phyloP scores from a whole-genome alignment of 2,113 vertebrate species.

The Nothobranchius kuhntae region DNA sequence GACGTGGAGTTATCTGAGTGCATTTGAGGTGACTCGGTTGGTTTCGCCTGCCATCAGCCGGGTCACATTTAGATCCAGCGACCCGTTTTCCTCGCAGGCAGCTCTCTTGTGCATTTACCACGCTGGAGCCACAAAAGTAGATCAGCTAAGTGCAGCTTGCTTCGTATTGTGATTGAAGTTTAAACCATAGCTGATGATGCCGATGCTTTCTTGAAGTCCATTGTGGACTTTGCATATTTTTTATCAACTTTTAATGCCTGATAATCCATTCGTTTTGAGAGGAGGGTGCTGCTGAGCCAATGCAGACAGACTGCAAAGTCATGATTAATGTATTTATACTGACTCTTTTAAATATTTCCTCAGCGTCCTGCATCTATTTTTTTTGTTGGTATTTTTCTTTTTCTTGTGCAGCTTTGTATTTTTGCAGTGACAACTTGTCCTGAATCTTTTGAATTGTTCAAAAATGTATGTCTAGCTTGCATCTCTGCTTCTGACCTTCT shows the following conservation, averaged over 20 bases:
- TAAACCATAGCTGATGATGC: slow-evolving; percentile 17
- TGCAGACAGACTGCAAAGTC: neutral
- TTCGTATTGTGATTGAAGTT: slow-evolving; percentile 29
- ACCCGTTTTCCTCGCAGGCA: slow-evolving; percentile 29
- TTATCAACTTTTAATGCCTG: slow-evolving; percentile 21
- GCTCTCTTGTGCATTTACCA: slow-evolving; percentile 19
- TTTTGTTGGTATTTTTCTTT: neutral
- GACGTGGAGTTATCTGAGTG: slow-evolving; percentile 11
- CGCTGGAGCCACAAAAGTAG: slow-evolving; percentile 21
- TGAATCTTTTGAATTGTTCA: slow-evolving; percentile 47
- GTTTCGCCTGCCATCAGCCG: slow-evolving; percentile 30
- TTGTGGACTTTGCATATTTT: slow-evolving; percentile 36
- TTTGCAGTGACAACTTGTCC: slow-evolving; percentile 37
- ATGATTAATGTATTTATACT: slow-evolving; percentile 2
- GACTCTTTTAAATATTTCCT: slow-evolving; percentile 18
- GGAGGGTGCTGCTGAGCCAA: slow-evolving; percentile 19
- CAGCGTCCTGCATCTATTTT: slow-evolving; percentile 1
- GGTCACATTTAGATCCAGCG: slow-evolving; percentile 38
- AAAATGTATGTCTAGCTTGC: slow-evolving; percentile 52
- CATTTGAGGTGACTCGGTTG: slow-evolving; percentile 19
- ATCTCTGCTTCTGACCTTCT: slow-evolving; percentile 61
- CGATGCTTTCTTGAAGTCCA: slow-evolving; percentile 30
- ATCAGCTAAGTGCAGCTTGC: slow-evolving; percentile 46
- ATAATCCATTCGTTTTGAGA: slow-evolving; percentile 46
- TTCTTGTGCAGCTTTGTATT: slow-evolving; percentile 5